These are phyloP conservation scores for Corythornis madagascariensis DNA, from an alignment of 2,113 vertebrate species.

Conservation along the genomic window DNA sequence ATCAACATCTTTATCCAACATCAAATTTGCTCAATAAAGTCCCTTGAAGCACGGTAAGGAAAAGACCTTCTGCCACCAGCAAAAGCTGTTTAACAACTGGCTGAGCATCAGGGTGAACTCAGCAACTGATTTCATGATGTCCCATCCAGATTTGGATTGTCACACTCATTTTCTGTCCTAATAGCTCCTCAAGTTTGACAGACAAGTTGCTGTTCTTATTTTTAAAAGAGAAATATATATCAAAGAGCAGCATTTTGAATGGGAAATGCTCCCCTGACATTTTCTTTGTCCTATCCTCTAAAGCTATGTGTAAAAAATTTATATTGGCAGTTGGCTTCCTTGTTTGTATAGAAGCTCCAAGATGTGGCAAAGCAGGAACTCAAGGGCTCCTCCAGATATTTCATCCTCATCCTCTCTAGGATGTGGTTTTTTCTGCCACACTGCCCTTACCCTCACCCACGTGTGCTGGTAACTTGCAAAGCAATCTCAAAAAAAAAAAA, in stretches of 20 bases:
- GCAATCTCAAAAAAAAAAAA: neutral
- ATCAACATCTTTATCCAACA: neutral
- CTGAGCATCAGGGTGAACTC: neutral
- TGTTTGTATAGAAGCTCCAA: neutral
- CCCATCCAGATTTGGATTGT: neutral
- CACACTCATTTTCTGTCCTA: neutral
- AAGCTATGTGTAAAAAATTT: neutral
- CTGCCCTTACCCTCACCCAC: neutral
- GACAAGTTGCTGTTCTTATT: neutral
- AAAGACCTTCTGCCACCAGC: neutral
- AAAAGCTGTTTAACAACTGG: neutral
- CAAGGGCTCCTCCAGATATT: neutral
- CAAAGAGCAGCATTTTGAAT: neutral
- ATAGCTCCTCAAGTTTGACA: neutral
- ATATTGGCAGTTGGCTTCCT: neutral
- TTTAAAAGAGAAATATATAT: constrained; percentile 9
- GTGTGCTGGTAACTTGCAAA: neutral
- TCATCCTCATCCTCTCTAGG: neutral
- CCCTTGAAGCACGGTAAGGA: neutral
- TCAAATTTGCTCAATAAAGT: neutral
- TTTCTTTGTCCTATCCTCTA: neutral
- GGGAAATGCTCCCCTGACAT: neutral
- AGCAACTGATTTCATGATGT: neutral
- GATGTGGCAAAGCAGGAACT: neutral
- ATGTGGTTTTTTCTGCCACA: neutral